A percentile compares a stretch with the other conserved stretches of the same genome.
Conservation (phyloP, 2,113 vertebrate species). For the Sialia sialis region DNA sequence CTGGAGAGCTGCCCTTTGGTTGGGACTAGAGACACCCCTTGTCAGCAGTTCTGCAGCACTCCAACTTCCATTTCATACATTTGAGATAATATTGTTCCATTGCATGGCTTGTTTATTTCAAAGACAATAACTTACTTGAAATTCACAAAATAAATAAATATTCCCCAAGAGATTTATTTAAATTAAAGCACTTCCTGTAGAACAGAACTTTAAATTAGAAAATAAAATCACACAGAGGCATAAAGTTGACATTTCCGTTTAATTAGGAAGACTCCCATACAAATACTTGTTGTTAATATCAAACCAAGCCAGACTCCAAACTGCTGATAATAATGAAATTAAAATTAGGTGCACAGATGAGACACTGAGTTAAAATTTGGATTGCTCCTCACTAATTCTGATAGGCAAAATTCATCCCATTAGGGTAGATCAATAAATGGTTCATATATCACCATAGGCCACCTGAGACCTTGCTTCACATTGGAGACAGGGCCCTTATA, state of each 20-base stretch:
- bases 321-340: slow-evolving; percentile 50
- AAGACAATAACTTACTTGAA: slow-evolving; percentile 37
- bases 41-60: background rate
- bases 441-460: background rate
- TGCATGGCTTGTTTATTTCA: background rate
- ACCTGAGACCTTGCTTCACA: background rate
- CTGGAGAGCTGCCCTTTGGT: background rate
- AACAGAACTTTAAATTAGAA: slow-evolving; percentile 57
- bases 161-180: slow-evolving; percentile 24
- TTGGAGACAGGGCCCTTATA: background rate
- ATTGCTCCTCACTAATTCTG: background rate
- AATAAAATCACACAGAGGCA: slow-evolving; percentile 18
- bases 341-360: slow-evolving; percentile 55
- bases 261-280: slow-evolving; percentile 68
- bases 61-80: background rate
- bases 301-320: slow-evolving; percentile 59
- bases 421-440: background rate
- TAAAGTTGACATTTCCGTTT: slow-evolving; percentile 74
- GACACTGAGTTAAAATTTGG: background rate
- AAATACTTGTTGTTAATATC: slow-evolving; percentile 67
- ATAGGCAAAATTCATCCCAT: background rate
- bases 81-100: background rate
- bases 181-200: slow-evolving; percentile 48
- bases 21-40: background rate
- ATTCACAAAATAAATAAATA: slow-evolving; percentile 26